These are phyloP conservation scores for Brachyopa scutellaris DNA, from an alignment of 2,888 invertebrate species.

Conservation along the genomic window DNA sequence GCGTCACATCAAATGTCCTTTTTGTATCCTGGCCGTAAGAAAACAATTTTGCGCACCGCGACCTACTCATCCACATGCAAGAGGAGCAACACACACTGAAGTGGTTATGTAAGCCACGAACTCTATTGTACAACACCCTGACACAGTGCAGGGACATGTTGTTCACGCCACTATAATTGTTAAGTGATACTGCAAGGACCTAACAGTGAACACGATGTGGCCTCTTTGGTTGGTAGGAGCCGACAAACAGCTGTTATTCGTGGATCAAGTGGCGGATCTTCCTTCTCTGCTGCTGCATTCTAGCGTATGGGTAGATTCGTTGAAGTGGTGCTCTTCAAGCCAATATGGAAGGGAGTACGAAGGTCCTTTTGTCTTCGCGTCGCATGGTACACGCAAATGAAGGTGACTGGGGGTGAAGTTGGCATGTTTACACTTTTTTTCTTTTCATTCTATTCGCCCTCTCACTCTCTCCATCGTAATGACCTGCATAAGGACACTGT, in stretches of 20 bases:
- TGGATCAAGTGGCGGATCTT: slow-evolving; percentile 28
- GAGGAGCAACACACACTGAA: not conserved
- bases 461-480: not conserved
- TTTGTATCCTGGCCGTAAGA: not conserved
- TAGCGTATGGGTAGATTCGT: not conserved
- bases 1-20: slow-evolving; percentile 18
- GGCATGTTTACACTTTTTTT: not conserved
- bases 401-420: not conserved
- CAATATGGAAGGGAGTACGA: not conserved
- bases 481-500: slow-evolving; percentile 11
- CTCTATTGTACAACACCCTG: slow-evolving; percentile 25
- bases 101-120: slow-evolving; percentile 3
- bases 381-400: not conserved
- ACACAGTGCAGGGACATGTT: slow-evolving; percentile 31
- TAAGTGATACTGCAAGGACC: slow-evolving; percentile 51
- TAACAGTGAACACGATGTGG: slow-evolving; percentile 40
- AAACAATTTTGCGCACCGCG: slow-evolving; percentile 7
- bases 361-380: slow-evolving; percentile 29
- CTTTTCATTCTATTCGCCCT: not conserved
- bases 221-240: slow-evolving; percentile 24
- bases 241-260: slow-evolving; percentile 46
- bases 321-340: slow-evolving; percentile 25
- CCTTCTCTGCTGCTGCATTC: not conserved
- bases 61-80: slow-evolving; percentile 39
- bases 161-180: slow-evolving; percentile 52